Base-by-base conservation (phyloP, 2,888 invertebrate species). In the Gymnocheta viridis region DNA sequence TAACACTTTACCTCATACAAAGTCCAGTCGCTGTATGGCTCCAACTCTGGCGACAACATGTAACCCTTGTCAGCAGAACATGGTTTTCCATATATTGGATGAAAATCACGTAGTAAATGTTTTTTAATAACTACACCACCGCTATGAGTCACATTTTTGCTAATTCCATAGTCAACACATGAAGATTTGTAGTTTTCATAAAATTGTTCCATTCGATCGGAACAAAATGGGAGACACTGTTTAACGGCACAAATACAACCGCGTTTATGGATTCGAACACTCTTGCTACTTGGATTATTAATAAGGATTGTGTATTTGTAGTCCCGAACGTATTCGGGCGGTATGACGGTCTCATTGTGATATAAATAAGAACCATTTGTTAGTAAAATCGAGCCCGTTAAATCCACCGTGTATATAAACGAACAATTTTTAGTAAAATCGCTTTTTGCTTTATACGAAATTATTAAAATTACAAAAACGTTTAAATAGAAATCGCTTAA, bases 1-100 rank as follows among this genome's bases (percentile, higher is more conserved):
- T n/a, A 41, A 38, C 0, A 47, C 9, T n/a, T 79, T 64, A 82
- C 82, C 82, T 82, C 82, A 47, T 32, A 82, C n/a, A 79, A 58
- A 24, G 79, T 82, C 78, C 78, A 78, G 0, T 67, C 60, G 22
- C 51, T 56, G n/a, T 67, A 10, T 4, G 12, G 2, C 4, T 60
- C 38, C 17, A 49, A 12, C 35, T 82, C 82, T 2, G 73, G 72
- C 12, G 27, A 17, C 67, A 82, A 19, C 44, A 72, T 32, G n/a
- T 73, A 66, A 1, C 41, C 41, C 12, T 60, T 58, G 27, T 72
- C 24, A 17, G 58, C 19, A 27, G 29, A 14, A 35, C 82, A 82
- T 6, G 67, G 56, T 2, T 19, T 29, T 27, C 51, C 72, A 60
- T 41, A 58, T 4, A 82, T 38, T 0, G 19, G 49, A 69, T 79